Evolutionary conservation across 2,888 invertebrate species (phyloP), one percentile per base, ranked within the genome.

Genomic region (Hofmannophila pseudospretella): DNA sequence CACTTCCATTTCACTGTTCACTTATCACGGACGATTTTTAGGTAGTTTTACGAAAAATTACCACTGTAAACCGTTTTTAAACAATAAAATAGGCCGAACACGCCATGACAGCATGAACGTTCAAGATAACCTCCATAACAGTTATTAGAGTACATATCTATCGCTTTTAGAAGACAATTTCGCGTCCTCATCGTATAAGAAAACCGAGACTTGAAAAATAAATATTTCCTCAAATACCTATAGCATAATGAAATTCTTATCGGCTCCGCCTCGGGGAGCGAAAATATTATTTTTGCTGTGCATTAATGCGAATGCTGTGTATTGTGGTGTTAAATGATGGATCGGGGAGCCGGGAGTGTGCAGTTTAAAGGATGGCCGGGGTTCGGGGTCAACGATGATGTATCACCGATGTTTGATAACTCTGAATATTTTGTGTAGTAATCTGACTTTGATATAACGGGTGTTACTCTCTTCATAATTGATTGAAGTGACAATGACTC

Each of bases 231-330:
- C 39, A 37, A 44, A 50, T 39, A 46, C 35, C 47, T 49, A 53
- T 41, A 46, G 41, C 38, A 36, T 70, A 70, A 72, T 69, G 65
- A 68, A 67, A 63, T 70, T 65, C 61, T 65, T 73, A 68, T 72
- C 67, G 49, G 41, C 45, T 45, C 42, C 14, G 34, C 43, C 39
- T 16, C 16, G 32, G 38, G 41, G 44, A 39, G 38, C 36, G 33
- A 44, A 68, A 73, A 72, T 73, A 71, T 67, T 67, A 70, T 73
- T 74, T 64, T 58, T 34, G 32, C 45, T 47, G 49, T 47, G 49
- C 49, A 69, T 74, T 78, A 79, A 79, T 79, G 78, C 62, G 59
- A 69, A 73, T 73, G 60, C 67, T 68, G 69, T 78, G 76, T 79
- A 75, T 75, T 76, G 69, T 74, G 60, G 56, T 42, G 54, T 51